Base-by-base conservation (phyloP, 53 echinoderm and acorn worm genomes). In the Arbacia lixula region DNA sequence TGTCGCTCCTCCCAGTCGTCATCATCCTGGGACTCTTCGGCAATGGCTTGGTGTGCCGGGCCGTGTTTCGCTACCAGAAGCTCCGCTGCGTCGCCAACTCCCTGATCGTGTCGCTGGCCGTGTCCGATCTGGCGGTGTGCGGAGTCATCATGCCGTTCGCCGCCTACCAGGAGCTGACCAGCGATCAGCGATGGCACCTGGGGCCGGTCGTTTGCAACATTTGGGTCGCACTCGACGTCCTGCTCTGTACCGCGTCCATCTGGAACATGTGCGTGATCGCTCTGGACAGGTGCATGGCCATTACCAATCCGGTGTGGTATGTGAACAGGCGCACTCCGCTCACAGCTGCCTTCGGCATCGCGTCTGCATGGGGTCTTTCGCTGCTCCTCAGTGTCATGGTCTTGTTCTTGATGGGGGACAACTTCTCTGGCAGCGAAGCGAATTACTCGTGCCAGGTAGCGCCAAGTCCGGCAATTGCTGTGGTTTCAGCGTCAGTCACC, bases 261-360 rank as follows among this genome's bases (percentile, higher is more conserved):
- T 93, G 93, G 91, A 96, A 96, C 69, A 85, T 96, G 31, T 96
- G 96, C 43, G 89, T 89, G 40, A 96, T 96, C 21, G 91, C 93
- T 3, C 85, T 96, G 64, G 96, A 96, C 60, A 87, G 96, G 6
- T 96, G 93, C 75, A 53, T 93, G 57, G 96, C 96, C 35, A 93
- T 96, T 33, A 96, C 93, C 28, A 86, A 90, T 19, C 96, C 96
- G 12, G 91, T 96, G 14, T 80, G 93, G 88, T 96, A 96, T 65
- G 93, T 93, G 11, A 83, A 93, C 27, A 91, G 88, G 74, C 60
- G 96, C 25, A 96, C 96, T 28, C 93, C 96, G 1, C 19, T 87
- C 12, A 93, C 93, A 91, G 89, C 96, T 0, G 63, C 89, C 1
- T 35, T 96, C 30, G 88, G 86, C 12, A 89, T 93, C 42, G 27